These are phyloP conservation scores for Lytechinus variegatus DNA, from an alignment of 35 echinoderm and acorn worm genomes.

Conservation along the genomic window DNA sequence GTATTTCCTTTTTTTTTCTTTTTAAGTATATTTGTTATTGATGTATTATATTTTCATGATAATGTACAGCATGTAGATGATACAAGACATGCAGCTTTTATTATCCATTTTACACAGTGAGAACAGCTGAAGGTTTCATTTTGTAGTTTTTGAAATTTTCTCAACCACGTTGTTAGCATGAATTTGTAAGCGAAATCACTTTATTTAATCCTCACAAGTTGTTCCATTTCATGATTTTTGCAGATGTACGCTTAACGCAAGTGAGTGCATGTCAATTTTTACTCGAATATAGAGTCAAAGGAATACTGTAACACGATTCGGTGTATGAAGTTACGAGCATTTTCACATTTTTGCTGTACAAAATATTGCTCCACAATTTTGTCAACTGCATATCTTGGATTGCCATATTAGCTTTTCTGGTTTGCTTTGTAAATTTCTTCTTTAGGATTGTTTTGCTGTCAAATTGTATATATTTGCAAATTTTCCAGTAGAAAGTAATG, in stretches of 20 bases:
- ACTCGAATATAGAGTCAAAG: neutral
- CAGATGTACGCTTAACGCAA: neutral
- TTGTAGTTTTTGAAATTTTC: neutral
- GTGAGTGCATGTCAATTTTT: neutral
- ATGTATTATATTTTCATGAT: neutral
- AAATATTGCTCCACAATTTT: neutral
- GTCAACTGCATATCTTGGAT: neutral
- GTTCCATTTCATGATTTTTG: neutral
- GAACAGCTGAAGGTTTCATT: neutral
- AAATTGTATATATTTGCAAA: constrained; percentile 18
- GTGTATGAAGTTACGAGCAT: neutral
- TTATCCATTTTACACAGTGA: neutral
- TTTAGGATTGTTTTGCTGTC: neutral
- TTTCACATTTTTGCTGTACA: neutral
- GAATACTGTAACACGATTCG: neutral
- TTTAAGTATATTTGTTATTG: neutral
- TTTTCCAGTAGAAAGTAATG: neutral
- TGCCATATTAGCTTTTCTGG: neutral
- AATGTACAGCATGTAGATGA: neutral
- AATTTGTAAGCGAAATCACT: neutral
- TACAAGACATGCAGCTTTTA: neutral
- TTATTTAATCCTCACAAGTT: neutral
- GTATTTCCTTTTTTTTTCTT: neutral
- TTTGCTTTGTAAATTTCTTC: neutral
- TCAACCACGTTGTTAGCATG: neutral